Evolutionary conservation across 64 coral and sea anemone species (phyloP).

Genomic region (Stichodactyla mertensii): DNA sequence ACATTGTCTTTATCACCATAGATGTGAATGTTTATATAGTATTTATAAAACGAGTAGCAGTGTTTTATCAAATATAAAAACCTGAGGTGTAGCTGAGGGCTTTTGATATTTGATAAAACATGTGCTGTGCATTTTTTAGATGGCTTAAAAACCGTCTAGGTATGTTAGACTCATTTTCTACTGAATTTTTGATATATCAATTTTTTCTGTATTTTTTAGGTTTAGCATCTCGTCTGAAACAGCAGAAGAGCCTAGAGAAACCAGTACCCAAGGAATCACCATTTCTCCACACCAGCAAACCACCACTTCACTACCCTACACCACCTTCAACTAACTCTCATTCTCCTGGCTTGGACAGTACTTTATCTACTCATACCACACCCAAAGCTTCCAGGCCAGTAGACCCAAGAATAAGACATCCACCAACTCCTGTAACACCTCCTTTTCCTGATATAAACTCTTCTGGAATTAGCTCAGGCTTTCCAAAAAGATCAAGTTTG

Average conservation of each 20-base stretch:
- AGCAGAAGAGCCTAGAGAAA: constrained; percentile 6
- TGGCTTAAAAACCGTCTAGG: no score
- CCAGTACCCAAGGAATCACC: background rate
- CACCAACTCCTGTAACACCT: background rate
- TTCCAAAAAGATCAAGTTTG: background rate
- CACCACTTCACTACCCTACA: background rate
- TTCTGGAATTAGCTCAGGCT: background rate
- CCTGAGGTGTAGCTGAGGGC: no score
- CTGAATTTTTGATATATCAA: no score
- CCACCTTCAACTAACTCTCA: constrained; percentile 16
- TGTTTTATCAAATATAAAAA: no score
- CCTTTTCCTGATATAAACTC: background rate
- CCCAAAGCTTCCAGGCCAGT: background rate
- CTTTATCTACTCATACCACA: background rate
- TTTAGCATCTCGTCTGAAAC: background rate
- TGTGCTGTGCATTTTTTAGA: no score
- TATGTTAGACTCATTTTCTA: no score
- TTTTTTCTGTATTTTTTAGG: background rate
- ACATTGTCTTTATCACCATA: no score
- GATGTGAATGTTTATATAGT: no score
- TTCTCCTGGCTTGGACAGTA: constrained; percentile 7
- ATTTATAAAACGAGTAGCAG: no score
- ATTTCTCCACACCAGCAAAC: background rate
- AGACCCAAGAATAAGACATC: constrained; percentile 27
- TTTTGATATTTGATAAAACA: no score